Evolutionary conservation across 2,888 invertebrate species (phyloP), one percentile per base, ranked within the genome.

Genomic region (Lathronympha strigana): DNA sequence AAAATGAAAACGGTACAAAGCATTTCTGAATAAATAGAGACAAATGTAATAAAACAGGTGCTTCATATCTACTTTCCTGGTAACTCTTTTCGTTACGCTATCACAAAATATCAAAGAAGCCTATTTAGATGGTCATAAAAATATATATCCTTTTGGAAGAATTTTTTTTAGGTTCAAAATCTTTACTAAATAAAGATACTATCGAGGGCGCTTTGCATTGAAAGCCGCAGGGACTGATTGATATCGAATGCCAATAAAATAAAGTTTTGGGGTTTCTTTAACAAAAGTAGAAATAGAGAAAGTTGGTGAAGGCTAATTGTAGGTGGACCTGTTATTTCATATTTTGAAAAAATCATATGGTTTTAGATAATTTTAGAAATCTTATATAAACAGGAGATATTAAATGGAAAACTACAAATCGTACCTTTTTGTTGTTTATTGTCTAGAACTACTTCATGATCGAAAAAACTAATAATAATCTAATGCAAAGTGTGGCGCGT

Each of bases 41-140:
- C 45, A 70, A 71, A 67, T 72, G 69, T 70, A 70, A 68, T 66
- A 73, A 73, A 66, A 77, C 79, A 77, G 76, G 76, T 80, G 78
- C 71, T 72, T 75, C 73, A 78, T 80, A 80, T 78, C 77, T 77
- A 78, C 80, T 80, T 78, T 77, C 77, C 74, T 64, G 36, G 36
- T 28, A 63, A 71, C 74, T 69, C 73, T 68, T 70, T 69, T 71
- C 73, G 68, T 68, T 63, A 75, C 69, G 70, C 73, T 71, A 76
- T 80, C 80, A 74, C 75, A 73, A 79, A 78, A 83, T 78, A 83
- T 84, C 78, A 81, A 81, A 80, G 77, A 72, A 67, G 68, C 45
- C 70, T 76, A 74, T 81, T 82, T 79, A 80, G 80, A 81, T 76
- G 80, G 78, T 76, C 77, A 74, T 73, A 76, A 76, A 79, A 82